A percentile compares a stretch with the other conserved stretches of the same genome.
Conservation (phyloP, 2,888 invertebrate species). For the Lepidocyrtinus sp. region DNA sequence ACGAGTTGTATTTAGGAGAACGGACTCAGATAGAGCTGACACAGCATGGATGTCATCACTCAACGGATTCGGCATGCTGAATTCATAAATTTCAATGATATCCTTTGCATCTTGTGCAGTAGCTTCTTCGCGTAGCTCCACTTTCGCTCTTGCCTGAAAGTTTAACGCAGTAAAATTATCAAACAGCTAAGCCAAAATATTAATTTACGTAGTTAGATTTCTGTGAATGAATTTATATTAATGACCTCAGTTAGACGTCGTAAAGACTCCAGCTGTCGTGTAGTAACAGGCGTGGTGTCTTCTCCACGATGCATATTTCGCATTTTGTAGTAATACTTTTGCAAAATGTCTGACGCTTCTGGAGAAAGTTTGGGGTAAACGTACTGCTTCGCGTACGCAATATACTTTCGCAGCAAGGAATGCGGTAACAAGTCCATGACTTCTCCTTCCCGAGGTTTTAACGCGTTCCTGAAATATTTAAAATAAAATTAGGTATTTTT, state of each 20-base stretch:
- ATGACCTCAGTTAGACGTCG: conserved; percentile 84
- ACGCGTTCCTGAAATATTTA: not conserved
- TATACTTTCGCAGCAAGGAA: conserved; percentile 87
- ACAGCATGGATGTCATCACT: conserved; percentile 76
- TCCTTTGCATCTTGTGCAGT: conserved; percentile 87
- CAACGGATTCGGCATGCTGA: conserved; percentile 84
- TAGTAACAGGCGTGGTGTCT: conserved; percentile 86
- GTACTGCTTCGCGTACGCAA: conserved; percentile 91
- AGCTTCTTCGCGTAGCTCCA: conserved; percentile 87
- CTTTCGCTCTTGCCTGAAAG: conserved; percentile 90
- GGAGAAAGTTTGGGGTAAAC: conserved; percentile 84
- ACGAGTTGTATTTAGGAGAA: conserved; percentile 23
- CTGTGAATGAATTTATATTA: too few species aligned
- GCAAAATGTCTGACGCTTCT: conserved; percentile 81
- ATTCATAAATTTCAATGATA: conserved; percentile 87
- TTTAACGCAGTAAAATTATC: too few species aligned
- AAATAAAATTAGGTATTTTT: too few species aligned
- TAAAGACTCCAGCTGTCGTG: conserved; percentile 90
- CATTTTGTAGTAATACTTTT: conserved; percentile 86
- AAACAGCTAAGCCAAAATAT: too few species aligned
- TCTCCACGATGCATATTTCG: conserved; percentile 79
- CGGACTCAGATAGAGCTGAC: conserved; percentile 48
- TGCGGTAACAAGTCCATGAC: conserved; percentile 82
- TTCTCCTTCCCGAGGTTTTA: conserved; percentile 74
- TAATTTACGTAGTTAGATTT: not conserved